These are phyloP conservation scores for Aethina tumida DNA, from an alignment of 1,140 invertebrate species.

Conservation along the genomic window DNA sequence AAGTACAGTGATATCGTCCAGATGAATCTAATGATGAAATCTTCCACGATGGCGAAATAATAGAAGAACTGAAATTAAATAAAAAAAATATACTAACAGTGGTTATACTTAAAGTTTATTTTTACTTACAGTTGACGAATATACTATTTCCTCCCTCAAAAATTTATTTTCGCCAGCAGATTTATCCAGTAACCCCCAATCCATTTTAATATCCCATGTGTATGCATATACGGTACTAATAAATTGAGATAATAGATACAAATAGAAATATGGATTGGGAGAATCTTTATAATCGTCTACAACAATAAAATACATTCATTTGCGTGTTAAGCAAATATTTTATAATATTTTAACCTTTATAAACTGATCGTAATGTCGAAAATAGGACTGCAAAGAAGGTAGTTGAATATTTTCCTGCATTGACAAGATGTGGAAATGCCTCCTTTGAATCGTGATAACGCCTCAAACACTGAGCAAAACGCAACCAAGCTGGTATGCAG, in stretches of 20 bases:
- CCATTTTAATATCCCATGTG: slow-evolving; percentile 96
- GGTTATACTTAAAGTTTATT: slow-evolving; percentile 9
- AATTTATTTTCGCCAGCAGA: slow-evolving; percentile 75
- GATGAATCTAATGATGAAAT: slow-evolving; percentile 71
- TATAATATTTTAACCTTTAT: slow-evolving; percentile 24
- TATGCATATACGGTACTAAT: slow-evolving; percentile 78
- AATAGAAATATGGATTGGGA: slow-evolving; percentile 70
- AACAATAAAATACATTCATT: slow-evolving; percentile 44
- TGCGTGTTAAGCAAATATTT: slow-evolving; percentile 5
- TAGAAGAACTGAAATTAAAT: slow-evolving; percentile 67
- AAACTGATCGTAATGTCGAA: slow-evolving; percentile 49
- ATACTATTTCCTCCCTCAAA: slow-evolving; percentile 67
- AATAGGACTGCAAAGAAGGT: slow-evolving; percentile 93
- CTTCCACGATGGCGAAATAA: slow-evolving; percentile 89
- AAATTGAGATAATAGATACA: slow-evolving; percentile 66
- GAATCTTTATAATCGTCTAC: slow-evolving; percentile 48
- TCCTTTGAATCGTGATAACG: slow-evolving; percentile 85
- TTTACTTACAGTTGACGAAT: slow-evolving; percentile 53
- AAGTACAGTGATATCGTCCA: slow-evolving; percentile 72
- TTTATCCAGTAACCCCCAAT: slow-evolving; percentile 94
- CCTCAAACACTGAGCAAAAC: slow-evolving; percentile 94
- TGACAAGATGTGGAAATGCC: slow-evolving; percentile 90
- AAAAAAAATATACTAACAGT: slow-evolving; percentile 18
- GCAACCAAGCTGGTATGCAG: slow-evolving; percentile 77
- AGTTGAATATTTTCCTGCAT: slow-evolving; percentile 97